A percentile compares a stretch with the other conserved stretches of the same genome.
These are phyloP conservation scores for Onychostoma macrolepis DNA, from an alignment of 2,113 vertebrate species.

Conservation along the genomic window DNA sequence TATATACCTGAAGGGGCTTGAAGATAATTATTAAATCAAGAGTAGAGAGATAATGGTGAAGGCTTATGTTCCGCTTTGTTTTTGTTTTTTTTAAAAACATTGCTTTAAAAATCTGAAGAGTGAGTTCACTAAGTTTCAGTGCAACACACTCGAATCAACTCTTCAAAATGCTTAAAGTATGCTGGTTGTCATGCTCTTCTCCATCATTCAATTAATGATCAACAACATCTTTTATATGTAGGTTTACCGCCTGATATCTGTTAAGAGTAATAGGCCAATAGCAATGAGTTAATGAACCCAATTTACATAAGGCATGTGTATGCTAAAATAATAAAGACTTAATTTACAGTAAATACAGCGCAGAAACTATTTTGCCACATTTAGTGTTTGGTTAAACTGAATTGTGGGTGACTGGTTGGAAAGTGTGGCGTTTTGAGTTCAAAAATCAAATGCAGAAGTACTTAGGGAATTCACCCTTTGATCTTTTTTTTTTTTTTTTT, in stretches of 20 bases:
- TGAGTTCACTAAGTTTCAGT: constrained; percentile 10
- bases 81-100: neutral
- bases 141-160: neutral
- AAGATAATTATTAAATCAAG: constrained; percentile 32
- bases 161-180: neutral
- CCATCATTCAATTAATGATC: neutral
- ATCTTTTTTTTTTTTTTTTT: neutral
- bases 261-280: neutral
- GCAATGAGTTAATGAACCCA: neutral
- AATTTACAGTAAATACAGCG: neutral
- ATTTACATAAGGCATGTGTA: neutral
- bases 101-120: neutral
- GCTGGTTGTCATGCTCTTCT: neutral
- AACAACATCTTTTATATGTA: neutral
- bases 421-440: neutral
- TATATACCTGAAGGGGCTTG: constrained; percentile 7
- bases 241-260: neutral
- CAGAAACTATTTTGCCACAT: neutral
- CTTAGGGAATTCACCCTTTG: constrained; percentile 18
- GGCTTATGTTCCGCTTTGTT: neutral
- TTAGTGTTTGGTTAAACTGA: neutral
- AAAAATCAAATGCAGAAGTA: neutral
- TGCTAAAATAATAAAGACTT: neutral
- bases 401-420: neutral
- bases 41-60: constrained; percentile 18